Evolutionary conservation across 2,888 invertebrate genomes (phyloP).

Genomic region (Netelia inedita): DNA sequence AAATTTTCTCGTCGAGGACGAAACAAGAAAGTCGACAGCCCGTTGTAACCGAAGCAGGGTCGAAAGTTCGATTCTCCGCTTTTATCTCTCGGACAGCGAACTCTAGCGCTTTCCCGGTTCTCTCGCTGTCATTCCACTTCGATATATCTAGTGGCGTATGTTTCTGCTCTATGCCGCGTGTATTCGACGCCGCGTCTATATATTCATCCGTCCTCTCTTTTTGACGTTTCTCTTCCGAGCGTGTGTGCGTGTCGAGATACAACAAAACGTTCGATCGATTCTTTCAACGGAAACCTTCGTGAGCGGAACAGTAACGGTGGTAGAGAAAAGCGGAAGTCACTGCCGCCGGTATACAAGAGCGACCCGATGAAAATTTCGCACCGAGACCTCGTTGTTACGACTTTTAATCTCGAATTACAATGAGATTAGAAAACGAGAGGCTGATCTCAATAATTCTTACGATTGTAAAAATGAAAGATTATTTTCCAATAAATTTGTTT

Average conservation of each 20-base stretch:
- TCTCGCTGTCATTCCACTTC: slow-evolving; percentile 20
- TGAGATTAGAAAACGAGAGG: background rate
- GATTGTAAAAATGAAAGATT: background rate
- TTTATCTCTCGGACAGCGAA: slow-evolving; percentile 61
- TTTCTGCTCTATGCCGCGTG: background rate
- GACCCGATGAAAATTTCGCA: background rate
- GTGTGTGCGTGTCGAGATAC: slow-evolving; percentile 16
- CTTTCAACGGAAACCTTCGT: slow-evolving; percentile 38
- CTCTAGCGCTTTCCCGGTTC: slow-evolving; percentile 40
- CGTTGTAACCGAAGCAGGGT: slow-evolving; percentile 57
- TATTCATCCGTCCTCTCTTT: slow-evolving; percentile 32
- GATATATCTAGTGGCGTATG: slow-evolving; percentile 28
- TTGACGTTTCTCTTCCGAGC: slow-evolving; percentile 31
- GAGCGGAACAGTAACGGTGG: slow-evolving; percentile 33
- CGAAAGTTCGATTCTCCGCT: slow-evolving; percentile 67
- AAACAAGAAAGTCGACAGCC: slow-evolving; percentile 52
- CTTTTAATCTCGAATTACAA: background rate
- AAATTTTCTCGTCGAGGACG: background rate
- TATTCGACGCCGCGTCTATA: background rate
- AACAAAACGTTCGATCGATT: slow-evolving; percentile 52
- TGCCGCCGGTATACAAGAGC: slow-evolving; percentile 49
- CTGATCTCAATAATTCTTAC: background rate
- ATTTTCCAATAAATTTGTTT: background rate
- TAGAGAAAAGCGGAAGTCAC: slow-evolving; percentile 56
- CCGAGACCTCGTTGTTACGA: background rate